These are phyloP conservation scores for Gallinago solitaria DNA, from an alignment of 2,797 vertebrate species.

Conservation along the genomic window DNA sequence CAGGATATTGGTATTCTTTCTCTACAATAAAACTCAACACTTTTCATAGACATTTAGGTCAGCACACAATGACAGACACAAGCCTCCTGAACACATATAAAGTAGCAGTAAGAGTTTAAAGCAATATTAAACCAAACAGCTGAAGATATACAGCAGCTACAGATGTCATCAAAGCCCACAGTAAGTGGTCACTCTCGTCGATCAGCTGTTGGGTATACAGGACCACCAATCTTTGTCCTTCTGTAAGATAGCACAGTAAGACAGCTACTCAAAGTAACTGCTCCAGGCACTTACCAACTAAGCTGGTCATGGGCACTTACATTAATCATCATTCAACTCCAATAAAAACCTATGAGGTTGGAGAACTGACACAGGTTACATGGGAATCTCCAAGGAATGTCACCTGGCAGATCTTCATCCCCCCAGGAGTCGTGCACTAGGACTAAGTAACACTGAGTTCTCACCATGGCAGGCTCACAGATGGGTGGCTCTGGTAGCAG, in stretches of 20 bases:
- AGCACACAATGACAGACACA: background rate
- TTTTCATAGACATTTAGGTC: background rate
- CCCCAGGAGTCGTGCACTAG: fast-evolving
- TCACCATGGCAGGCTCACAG: fast-evolving
- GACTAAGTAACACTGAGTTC: background rate
- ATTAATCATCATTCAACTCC: fast-evolving
- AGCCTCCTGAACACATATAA: background rate
- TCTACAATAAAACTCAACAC: background rate
- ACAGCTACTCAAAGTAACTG: background rate
- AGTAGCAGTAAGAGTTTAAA: background rate
- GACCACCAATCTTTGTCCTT: fast-evolving
- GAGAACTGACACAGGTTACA: background rate
- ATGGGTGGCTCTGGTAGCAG: fast-evolving
- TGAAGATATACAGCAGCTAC: background rate
- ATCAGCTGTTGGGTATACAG: background rate
- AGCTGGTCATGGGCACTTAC: fast-evolving
- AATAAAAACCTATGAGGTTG: background rate
- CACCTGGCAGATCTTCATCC: background rate
- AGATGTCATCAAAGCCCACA: background rate
- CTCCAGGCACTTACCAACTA: background rate
- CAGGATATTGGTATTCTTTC: background rate
- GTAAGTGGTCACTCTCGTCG: background rate
- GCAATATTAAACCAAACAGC: background rate
- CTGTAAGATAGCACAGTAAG: background rate
- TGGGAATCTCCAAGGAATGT: background rate